These are phyloP conservation scores for Pangasius mekongensis DNA, from an alignment of 2,797 vertebrate genomes.

Conservation along the genomic window DNA sequence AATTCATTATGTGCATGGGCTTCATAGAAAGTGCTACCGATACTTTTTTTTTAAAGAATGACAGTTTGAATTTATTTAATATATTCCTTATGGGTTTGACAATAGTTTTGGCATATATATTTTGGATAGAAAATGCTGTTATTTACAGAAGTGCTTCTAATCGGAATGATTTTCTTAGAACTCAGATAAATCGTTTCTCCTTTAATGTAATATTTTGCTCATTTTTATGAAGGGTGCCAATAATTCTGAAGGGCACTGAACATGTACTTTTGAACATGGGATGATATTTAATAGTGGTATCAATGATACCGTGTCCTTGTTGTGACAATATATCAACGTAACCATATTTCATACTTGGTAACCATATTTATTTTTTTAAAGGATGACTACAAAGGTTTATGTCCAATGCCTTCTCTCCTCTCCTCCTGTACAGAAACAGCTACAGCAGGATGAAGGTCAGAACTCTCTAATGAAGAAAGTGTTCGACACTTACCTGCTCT, in stretches of 20 bases:
- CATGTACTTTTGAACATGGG: background rate
- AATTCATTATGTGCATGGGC: too few species aligned
- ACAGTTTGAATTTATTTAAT: background rate
- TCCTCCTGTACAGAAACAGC: conserved; percentile 81
- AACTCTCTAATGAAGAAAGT: conserved; percentile 95
- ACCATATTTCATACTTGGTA: background rate
- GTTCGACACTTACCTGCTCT: conserved; percentile 95
- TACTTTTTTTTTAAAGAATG: background rate
- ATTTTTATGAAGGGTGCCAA: background rate
- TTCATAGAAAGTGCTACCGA: too few species aligned
- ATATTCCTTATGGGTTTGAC: background rate
- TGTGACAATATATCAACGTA: background rate
- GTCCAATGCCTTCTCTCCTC: background rate
- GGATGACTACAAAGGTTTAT: background rate
- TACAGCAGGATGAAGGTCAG: conserved; percentile 91
- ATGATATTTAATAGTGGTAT: background rate
- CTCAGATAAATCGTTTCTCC: background rate
- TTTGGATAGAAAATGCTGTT: background rate
- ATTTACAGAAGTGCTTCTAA: background rate
- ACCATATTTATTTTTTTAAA: background rate
- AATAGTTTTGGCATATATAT: background rate
- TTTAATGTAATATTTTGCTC: background rate
- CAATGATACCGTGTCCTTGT: background rate
- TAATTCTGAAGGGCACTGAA: too few species aligned
- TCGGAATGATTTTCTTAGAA: background rate